A percentile compares a stretch with the other conserved stretches of the same genome.
Evolutionary conservation across 1,140 invertebrate species (phyloP).

Genomic region (Polypedilum pembai): DNA sequence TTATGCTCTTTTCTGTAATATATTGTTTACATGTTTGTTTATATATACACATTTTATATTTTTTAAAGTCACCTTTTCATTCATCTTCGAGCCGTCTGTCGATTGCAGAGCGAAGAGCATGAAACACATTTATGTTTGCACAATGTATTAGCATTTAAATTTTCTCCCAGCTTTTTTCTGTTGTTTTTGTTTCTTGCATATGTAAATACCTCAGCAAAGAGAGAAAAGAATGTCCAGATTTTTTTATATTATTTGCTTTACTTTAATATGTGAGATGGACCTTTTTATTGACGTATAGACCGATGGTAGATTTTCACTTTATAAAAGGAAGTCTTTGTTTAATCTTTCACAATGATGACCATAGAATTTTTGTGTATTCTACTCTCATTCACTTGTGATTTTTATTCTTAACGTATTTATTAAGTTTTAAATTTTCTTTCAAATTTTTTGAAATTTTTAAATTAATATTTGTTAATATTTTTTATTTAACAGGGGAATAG

Average conservation of each 20-base stretch:
- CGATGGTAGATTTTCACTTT: background rate
- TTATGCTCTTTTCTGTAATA: slow-evolving; percentile 18
- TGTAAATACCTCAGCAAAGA: background rate
- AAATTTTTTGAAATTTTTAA: background rate
- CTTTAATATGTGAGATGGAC: background rate
- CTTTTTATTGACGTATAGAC: slow-evolving; percentile 18
- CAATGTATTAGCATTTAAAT: slow-evolving; percentile 19
- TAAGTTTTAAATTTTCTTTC: too few relatives aligned
- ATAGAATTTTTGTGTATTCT: background rate
- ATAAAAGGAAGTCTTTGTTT: slow-evolving; percentile 27
- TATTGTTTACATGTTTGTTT: slow-evolving; percentile 19
- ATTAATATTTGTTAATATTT: slow-evolving; percentile 28
- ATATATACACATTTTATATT: background rate
- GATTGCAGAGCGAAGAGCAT: background rate
- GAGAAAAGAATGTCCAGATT: slow-evolving; percentile 23
- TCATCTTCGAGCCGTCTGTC: background rate
- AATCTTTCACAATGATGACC: background rate
- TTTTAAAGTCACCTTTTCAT: slow-evolving; percentile 18
- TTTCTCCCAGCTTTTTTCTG: slow-evolving; percentile 10
- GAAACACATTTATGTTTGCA: slow-evolving; percentile 18
- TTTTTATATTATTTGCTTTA: background rate
- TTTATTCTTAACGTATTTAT: background rate
- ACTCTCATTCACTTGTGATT: background rate
- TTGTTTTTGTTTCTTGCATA: background rate
- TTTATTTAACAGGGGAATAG: slow-evolving; percentile 68